Percentiles rank a stretch among this genome's conserved stretches.
These are phyloP conservation scores for Leptarthrus brevirostris DNA, from an alignment of 2,888 invertebrate genomes.

Conservation along the genomic window DNA sequence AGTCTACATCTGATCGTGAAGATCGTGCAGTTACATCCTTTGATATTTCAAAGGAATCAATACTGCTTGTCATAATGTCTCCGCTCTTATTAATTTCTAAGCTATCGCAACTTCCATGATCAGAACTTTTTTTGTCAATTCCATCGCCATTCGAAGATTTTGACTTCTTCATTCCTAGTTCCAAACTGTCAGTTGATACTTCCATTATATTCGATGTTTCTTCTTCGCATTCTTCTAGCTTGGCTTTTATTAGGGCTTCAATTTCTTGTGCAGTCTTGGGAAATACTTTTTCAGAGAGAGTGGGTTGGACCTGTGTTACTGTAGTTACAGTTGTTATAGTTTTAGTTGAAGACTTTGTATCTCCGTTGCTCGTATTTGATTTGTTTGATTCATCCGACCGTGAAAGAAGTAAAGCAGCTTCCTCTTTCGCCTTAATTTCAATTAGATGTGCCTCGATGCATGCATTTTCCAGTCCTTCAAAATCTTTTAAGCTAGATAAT, in stretches of 20 bases:
- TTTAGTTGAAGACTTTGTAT: conserved; percentile 56
- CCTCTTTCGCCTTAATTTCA: conserved; percentile 85
- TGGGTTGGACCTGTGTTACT: conserved; percentile 55
- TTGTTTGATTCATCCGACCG: conserved; percentile 67
- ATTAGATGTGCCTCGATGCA: conserved; percentile 85
- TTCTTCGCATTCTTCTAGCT: conserved; percentile 62
- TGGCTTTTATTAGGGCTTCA: conserved; percentile 66
- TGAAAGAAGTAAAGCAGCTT: conserved; percentile 79
- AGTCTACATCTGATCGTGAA: conserved; percentile 62
- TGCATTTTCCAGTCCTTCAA: conserved; percentile 90
- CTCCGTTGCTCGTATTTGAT: conserved; percentile 62
- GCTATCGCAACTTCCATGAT: conserved; percentile 76
- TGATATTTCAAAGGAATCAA: conserved; percentile 68
- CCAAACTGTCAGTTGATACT: conserved; percentile 75
- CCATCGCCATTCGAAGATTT: conserved; percentile 62
- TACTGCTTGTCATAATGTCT: conserved; percentile 71
- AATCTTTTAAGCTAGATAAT: conserved; percentile 88
- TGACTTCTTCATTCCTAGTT: conserved; percentile 59
- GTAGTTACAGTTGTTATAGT: conserved; percentile 61
- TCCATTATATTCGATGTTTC: conserved; percentile 69
- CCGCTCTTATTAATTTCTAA: conserved; percentile 73
- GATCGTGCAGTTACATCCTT: conserved; percentile 65
- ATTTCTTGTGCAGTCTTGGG: conserved; percentile 59
- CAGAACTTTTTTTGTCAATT: conserved; percentile 67
- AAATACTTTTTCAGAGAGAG: conserved; percentile 37